Percentiles rank a stretch among this genome's conserved stretches.
Conservation (phyloP, 2,888 invertebrate genomes). For the Strigamia transsilvanica region DNA sequence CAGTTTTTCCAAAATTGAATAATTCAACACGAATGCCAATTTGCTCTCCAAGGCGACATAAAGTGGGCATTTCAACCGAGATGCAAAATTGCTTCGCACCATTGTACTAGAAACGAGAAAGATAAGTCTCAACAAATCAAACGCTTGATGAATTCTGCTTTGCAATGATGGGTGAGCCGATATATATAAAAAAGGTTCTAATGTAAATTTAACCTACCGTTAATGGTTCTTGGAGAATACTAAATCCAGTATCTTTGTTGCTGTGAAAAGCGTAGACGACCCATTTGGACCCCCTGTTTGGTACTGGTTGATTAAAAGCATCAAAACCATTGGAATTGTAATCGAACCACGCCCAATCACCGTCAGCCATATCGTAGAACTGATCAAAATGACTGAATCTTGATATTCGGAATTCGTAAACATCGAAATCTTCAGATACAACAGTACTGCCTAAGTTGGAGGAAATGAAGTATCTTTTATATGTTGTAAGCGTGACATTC, state of each 20-base stretch:
- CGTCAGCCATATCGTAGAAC: constrained; percentile 64
- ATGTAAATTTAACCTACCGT: constrained; percentile 62
- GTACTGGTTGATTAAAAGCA: constrained; percentile 62
- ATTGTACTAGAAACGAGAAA: constrained; percentile 61
- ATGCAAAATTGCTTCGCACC: constrained; percentile 68
- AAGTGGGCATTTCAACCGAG: constrained; percentile 66
- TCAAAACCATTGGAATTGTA: constrained; percentile 64
- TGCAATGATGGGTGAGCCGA: background rate
- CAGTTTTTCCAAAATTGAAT: constrained; percentile 64
- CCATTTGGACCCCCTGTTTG: constrained; percentile 66
- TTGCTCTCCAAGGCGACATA: constrained; percentile 68
- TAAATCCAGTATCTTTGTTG: constrained; percentile 67
- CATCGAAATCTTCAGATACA: constrained; percentile 60
- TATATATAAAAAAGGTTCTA: background rate
- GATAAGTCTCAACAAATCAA: too few species aligned
- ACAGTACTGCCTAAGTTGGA: constrained; percentile 58
- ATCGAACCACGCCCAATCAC: constrained; percentile 64
- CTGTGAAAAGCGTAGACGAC: constrained; percentile 68
- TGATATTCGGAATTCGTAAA: constrained; percentile 60
- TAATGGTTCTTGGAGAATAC: constrained; percentile 66
- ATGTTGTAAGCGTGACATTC: background rate
- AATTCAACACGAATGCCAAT: constrained; percentile 65
- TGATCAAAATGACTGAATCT: constrained; percentile 61
- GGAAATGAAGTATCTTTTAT: background rate
- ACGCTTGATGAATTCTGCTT: too few species aligned